Base-by-base conservation (phyloP, 1,140 invertebrate genomes). In the Drosophila novamexicana region DNA sequence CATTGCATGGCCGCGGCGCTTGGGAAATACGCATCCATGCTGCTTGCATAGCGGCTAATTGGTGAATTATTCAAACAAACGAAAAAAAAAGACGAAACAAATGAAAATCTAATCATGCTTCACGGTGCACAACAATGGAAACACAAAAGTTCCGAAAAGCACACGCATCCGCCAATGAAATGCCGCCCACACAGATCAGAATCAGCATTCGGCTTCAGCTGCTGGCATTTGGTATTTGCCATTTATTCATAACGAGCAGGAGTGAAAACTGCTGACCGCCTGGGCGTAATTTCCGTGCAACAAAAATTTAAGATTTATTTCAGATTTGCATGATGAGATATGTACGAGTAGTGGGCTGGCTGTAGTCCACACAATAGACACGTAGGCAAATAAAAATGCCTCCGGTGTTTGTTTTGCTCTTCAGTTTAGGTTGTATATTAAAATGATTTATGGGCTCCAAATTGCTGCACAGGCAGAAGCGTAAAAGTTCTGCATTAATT, bases 341-440 rank as follows among this genome's bases (percentile, higher is more conserved):
- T 12, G 49, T 52, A 2, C 34, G 77, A 47, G 45, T 75, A 69
- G 64, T 74, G 44, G 65, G 75, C 71, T 54, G 14, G 56, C 7
- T 45, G 42, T 40, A 39, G 47, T 39, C 18, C 8, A 39, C 65
- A 79, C 73, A 74, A 73, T 56, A 68, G 84, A 89, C 83, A 88
- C 83, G 83, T 88, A 84, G 84, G 74, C 84, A 82, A 88, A 88
- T 86, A 86, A 83, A 86, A 86, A 67, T 66, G 84, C 69, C 75
- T 76, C 77, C 67, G 82, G 73, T 80, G 49, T 71, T 58, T 72
- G 62, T 76, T 75, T 32, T 53, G 49, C 81, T 76, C 58, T 37
- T 32, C 66, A 62, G 57, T 69, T 66, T 62, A 70, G 77, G 67
- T 70, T 66, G 52, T 79, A 50, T 77, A 86, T 82, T 79, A 83